Evolutionary conservation across 2,797 vertebrate species (phyloP).

Genomic region (Florisuga fusca): DNA sequence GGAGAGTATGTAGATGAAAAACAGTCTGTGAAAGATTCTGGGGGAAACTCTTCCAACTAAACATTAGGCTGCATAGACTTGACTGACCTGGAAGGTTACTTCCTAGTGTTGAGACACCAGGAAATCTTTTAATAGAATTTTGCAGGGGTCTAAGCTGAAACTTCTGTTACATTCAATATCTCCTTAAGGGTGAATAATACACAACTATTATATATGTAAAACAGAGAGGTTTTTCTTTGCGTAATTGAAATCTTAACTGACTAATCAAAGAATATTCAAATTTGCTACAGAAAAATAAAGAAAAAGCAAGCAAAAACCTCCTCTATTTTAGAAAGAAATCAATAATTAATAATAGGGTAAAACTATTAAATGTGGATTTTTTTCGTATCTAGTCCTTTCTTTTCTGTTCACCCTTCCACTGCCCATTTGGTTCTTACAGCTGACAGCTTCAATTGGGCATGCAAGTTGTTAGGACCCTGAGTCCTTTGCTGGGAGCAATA

Average conservation of each 20-base stretch:
- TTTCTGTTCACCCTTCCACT: background rate
- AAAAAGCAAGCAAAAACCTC: fast-evolving
- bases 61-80: background rate
- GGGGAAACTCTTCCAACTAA: background rate
- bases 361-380: background rate
- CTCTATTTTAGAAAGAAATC: background rate
- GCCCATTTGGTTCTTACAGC: background rate
- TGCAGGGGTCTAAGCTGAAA: background rate
- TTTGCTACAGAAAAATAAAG: background rate
- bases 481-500: background rate
- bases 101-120: background rate
- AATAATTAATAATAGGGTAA: background rate
- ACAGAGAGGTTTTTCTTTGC: background rate
- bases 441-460: background rate
- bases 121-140: background rate
- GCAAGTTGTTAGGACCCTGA: background rate
- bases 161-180: background rate
- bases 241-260: background rate
- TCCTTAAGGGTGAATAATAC: background rate
- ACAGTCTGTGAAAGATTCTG: background rate
- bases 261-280: background rate
- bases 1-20: background rate
- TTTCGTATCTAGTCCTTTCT: background rate
- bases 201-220: background rate
- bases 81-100: background rate